Conservation (phyloP, 1,140 invertebrate species). For the Euschistus heros region DNA sequence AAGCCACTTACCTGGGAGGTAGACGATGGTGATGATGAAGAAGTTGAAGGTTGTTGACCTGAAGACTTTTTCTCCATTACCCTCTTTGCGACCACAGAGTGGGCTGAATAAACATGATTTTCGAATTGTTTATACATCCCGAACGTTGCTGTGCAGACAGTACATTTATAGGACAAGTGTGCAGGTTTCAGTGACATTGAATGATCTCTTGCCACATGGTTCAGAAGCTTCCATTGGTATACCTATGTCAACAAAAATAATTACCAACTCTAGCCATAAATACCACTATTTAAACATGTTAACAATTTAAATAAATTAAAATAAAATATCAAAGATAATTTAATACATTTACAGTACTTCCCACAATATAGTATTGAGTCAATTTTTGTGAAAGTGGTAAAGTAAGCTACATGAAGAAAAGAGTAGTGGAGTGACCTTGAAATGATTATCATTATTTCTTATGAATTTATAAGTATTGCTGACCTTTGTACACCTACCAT, state of each 20-base stretch:
- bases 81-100: constrained; percentile 71
- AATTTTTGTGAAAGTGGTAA: no score
- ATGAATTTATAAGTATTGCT: no score
- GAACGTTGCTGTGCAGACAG: constrained; percentile 86
- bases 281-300: no score
- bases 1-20: constrained; percentile 22
- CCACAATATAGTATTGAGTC: no score
- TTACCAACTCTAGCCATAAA: no score
- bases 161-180: constrained; percentile 87
- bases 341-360: no score
- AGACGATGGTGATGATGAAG: constrained; percentile 34
- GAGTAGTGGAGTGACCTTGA: no score
- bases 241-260: constrained; percentile 45
- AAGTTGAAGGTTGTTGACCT: constrained; percentile 24
- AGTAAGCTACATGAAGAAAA: no score
- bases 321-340: no score
- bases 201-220: constrained; percentile 82
- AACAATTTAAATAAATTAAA: no score
- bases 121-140: constrained; percentile 92
- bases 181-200: constrained; percentile 83
- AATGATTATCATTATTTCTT: no score
- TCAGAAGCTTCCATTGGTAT: constrained; percentile 83
- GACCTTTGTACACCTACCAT: no score
- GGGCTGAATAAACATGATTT: constrained; percentile 85
- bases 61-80: constrained; percentile 56